Base-by-base conservation (phyloP, 2,797 vertebrate species). In the Amazona finschi region DNA sequence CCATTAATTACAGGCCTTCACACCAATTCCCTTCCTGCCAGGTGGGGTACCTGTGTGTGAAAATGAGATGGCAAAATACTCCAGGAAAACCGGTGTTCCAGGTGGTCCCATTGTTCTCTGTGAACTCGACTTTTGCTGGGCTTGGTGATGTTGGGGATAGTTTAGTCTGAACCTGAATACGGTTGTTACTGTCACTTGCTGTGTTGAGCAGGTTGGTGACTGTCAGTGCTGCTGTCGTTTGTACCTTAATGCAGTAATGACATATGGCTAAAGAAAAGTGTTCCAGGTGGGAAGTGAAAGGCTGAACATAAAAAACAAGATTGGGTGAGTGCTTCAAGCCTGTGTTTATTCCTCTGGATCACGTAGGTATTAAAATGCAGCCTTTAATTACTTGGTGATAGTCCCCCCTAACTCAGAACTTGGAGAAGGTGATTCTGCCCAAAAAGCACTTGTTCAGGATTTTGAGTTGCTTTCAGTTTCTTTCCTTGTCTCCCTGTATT, bases 91-190 rank as follows among this genome's bases (percentile, higher is more conserved):
- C 13, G 7, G 2, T 61, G 17, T 36, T 86, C 71, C 31, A 53
- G 12, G 13, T 43, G 17, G 31, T 47, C 5, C 18, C 5, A 0
- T 47, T 19, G 49, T 91, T 74, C 44, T 81, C 2, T 0, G 1
- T 60, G 55, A 47, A 11, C 33, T 64, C 6, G 38, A 4, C 0
- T 0, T 65, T 55, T 1, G 0, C 49, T 89, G 47, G 39, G 43
- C 43, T 53, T 77, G 2, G 18, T 30, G 27, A 22, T 76, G 15
- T 19, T 86, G 44, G 84, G 55, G 11, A 11, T 41, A 65, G 57
- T 12, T 88, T 19, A 20, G 10, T 81, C 22, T 2, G 6, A 86
- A 22, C 57, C 38, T 61, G 28, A n/a, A 64, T n/a, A 21, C 21
- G 3, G 9, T 60, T 49, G 4, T 39, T 33, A 22, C 5, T 7